phyloP scores from a whole-genome alignment of 2,888 invertebrate genomes.

The Erebia ligea region DNA sequence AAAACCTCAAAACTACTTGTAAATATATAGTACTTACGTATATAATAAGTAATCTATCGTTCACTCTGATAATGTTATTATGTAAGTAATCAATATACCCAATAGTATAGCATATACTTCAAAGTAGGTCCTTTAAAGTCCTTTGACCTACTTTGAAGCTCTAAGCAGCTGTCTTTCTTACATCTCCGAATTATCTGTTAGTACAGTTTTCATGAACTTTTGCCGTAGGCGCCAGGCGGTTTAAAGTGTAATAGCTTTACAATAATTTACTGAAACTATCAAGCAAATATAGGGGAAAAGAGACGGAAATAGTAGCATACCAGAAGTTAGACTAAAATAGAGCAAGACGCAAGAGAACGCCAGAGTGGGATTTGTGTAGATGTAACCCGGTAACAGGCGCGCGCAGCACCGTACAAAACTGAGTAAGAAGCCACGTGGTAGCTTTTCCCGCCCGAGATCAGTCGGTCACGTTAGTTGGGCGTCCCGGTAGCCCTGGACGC shows the following conservation, averaged over 20 bases:
- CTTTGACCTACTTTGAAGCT: neutral
- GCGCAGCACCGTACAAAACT: slow-evolving; percentile 42
- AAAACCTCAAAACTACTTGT: too few species aligned
- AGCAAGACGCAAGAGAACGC: slow-evolving; percentile 37
- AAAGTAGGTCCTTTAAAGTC: too few species aligned
- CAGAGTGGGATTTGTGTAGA: slow-evolving; percentile 32
- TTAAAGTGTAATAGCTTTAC: neutral
- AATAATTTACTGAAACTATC: slow-evolving; percentile 5
- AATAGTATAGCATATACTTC: too few species aligned
- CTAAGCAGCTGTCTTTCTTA: neutral
- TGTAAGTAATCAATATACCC: too few species aligned
- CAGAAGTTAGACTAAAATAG: slow-evolving; percentile 35
- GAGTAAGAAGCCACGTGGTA: slow-evolving; percentile 42
- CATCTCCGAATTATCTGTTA: too few species aligned
- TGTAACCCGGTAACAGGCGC: slow-evolving; percentile 64
- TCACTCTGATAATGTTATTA: too few species aligned
- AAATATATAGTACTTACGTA: too few species aligned
- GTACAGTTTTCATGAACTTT: neutral
- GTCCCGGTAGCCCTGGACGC: slow-evolving; percentile 41
- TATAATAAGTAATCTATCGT: too few species aligned
- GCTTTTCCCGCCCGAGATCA: slow-evolving; percentile 46
- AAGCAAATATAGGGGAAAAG: slow-evolving; percentile 25
- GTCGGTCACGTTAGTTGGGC: slow-evolving; percentile 42
- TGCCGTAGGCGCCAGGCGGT: neutral
- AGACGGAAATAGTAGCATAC: slow-evolving; percentile 28